A percentile compares a stretch with the other conserved stretches of the same genome.
Conservation (phyloP, 2,113 vertebrate species). For the Willisornis vidua region DNA sequence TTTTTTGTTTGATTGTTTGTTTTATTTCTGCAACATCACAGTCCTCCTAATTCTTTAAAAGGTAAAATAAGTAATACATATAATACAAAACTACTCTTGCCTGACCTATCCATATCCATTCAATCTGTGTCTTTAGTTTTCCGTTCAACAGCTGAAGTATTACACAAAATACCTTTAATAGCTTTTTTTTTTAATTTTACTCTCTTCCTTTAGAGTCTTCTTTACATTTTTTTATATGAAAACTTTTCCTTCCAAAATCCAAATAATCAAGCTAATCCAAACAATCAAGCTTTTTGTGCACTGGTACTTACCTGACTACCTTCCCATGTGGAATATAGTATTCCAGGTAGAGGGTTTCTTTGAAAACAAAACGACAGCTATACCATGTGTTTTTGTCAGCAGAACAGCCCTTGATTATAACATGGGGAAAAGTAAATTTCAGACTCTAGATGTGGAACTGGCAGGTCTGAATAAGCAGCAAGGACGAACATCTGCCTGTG, state of each 20-base stretch:
- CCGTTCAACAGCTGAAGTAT: neutral
- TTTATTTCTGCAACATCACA: neutral
- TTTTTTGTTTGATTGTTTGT: neutral
- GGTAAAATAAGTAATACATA: neutral
- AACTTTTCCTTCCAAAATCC: neutral
- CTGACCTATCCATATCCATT: neutral
- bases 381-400: accelerated
- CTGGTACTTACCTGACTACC: neutral
- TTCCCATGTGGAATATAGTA: neutral
- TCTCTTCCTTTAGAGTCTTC: neutral
- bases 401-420: neutral
- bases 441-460: neutral
- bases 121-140: neutral
- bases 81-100: neutral
- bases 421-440: neutral
- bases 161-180: neutral
- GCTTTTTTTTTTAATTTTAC: neutral
- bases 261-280: neutral
- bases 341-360: neutral
- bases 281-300: neutral
- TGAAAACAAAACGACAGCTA: neutral
- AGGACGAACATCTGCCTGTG: neutral
- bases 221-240: neutral
- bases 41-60: neutral
- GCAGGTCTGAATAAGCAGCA: no score